A percentile compares a stretch with the other conserved stretches of the same genome.
Conservation (phyloP, 2,113 vertebrate species). For the Cavia aperea region DNA sequence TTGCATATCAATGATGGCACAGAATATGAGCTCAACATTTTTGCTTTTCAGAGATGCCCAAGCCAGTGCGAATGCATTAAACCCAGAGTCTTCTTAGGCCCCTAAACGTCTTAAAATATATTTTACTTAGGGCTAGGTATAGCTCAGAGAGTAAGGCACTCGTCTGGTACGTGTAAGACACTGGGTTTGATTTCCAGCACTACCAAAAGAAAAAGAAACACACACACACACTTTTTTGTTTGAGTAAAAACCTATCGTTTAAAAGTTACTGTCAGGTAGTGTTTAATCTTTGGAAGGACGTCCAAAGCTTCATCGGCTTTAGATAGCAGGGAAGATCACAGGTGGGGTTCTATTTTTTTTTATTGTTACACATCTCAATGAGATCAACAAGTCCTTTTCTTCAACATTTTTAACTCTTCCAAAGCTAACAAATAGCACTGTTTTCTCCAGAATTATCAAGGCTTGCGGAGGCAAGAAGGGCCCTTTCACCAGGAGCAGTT, state of each 20-base stretch:
- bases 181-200: neutral
- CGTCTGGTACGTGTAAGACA: neutral
- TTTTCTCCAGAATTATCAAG: neutral
- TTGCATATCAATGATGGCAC: neutral
- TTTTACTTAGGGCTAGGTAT: neutral
- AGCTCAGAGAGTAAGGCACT: neutral
- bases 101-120: neutral
- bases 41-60: neutral
- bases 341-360: neutral
- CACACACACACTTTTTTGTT: neutral
- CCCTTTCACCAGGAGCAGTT: neutral
- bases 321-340: neutral
- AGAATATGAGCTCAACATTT: neutral
- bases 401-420: neutral
- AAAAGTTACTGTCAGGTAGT: neutral
- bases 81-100: neutral
- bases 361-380: neutral
- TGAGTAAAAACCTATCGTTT: neutral
- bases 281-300: conserved; percentile 5
- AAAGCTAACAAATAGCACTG: neutral
- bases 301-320: neutral
- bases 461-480: neutral
- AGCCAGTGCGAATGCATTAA: neutral
- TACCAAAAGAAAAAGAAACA: neutral
- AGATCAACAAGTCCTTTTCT: neutral